A percentile compares a stretch with the other conserved stretches of the same genome.
These are phyloP conservation scores for Calycopis cecrops DNA, from an alignment of 1,140 invertebrate genomes.

Conservation along the genomic window DNA sequence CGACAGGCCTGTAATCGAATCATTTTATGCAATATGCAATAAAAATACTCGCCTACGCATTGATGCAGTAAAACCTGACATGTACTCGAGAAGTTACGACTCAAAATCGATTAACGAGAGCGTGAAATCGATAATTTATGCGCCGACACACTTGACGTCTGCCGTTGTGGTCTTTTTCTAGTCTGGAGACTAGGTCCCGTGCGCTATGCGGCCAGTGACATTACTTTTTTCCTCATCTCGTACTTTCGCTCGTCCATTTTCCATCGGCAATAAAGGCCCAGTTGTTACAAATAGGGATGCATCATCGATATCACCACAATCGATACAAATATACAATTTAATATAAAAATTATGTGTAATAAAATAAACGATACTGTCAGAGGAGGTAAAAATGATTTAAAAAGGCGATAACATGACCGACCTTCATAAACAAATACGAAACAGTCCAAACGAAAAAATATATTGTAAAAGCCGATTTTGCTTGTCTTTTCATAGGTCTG, in stretches of 20 bases:
- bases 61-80: not conserved
- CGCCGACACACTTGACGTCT: slow-evolving; percentile 23
- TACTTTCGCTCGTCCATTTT: not conserved
- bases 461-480: no score
- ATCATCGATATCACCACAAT: no score
- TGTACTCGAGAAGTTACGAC: slow-evolving; percentile 3
- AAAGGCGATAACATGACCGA: no score
- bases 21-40: slow-evolving; percentile 26
- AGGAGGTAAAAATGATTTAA: no score
- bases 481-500: no score
- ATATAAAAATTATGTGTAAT: no score
- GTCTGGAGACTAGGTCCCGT: not conserved
- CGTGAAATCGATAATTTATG: slow-evolving; percentile 22
- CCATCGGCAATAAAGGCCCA: not conserved
- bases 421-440: no score
- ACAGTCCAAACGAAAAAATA: no score
- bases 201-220: slow-evolving; percentile 5
- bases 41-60: not conserved
- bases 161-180: slow-evolving; percentile 22
- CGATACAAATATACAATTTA: no score
- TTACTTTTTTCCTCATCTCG: not conserved
- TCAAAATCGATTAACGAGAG: not conserved
- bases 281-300: no score
- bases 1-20: slow-evolving; percentile 19
- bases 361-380: no score